These are phyloP conservation scores for Micronisus gabar DNA, from an alignment of 2,113 vertebrate species.

Conservation along the genomic window DNA sequence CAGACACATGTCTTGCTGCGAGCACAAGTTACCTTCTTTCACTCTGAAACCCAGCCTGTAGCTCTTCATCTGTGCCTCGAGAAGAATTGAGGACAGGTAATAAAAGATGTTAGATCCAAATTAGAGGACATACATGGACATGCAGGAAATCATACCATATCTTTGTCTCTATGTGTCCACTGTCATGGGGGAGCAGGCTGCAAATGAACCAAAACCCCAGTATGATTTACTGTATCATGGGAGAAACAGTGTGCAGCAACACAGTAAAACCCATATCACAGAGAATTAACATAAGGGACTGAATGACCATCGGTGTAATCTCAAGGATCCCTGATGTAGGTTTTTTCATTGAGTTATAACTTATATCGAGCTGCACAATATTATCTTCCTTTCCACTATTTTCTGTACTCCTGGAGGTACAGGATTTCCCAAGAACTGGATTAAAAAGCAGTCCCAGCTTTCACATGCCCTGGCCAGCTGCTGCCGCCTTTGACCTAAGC, in stretches of 20 bases:
- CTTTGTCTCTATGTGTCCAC: not conserved
- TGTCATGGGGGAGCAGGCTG: not conserved
- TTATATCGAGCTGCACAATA: not conserved
- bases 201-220: not conserved
- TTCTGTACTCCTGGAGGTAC: not conserved
- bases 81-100: not conserved
- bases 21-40: not conserved
- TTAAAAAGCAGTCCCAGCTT: not conserved
- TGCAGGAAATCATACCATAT: rapidly evolving
- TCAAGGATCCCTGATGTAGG: not conserved
- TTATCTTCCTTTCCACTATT: not conserved
- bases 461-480: not conserved
- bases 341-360: not conserved
- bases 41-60: not conserved
- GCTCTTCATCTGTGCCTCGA: not conserved
- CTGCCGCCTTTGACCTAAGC: not conserved
- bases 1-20: not conserved
- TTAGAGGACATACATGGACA: not conserved
- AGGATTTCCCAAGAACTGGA: not conserved
- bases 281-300: not conserved
- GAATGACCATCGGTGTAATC: not conserved
- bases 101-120: not conserved
- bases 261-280: not conserved
- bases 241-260: not conserved
- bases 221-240: not conserved